These are phyloP conservation scores for Bombyx huttoni DNA, from an alignment of 2,888 invertebrate genomes.

Conservation along the genomic window DNA sequence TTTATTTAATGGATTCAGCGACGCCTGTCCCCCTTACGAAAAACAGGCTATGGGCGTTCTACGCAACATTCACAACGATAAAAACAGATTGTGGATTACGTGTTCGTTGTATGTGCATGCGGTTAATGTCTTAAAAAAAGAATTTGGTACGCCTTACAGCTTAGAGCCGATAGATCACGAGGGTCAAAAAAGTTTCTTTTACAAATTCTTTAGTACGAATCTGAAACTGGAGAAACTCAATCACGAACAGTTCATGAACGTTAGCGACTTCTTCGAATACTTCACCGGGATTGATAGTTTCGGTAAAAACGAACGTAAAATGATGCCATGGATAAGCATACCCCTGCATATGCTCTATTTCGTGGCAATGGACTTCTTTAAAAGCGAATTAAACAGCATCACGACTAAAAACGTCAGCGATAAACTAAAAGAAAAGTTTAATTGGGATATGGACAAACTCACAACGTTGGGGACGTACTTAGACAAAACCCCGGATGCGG, in stretches of 20 bases:
- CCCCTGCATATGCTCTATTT: slow-evolving; percentile 20
- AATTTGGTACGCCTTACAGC: slow-evolving; percentile 16
- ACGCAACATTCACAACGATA: slow-evolving; percentile 12
- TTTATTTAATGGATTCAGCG: slow-evolving; percentile 26
- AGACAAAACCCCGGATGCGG: slow-evolving; percentile 12
- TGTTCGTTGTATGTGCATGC: slow-evolving; percentile 17
- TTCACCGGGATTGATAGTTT: slow-evolving; percentile 8
- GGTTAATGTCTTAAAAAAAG: slow-evolving; percentile 10
- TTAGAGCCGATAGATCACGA: slow-evolving; percentile 14
- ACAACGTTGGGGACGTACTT: slow-evolving; percentile 15
- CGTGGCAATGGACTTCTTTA: slow-evolving; percentile 14
- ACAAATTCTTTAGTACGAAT: slow-evolving; percentile 22
- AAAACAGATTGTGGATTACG: slow-evolving; percentile 24
- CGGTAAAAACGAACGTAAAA: slow-evolving; percentile 10
- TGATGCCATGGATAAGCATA: slow-evolving; percentile 19
- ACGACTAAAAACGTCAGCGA: slow-evolving; percentile 15
- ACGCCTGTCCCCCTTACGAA: slow-evolving; percentile 20
- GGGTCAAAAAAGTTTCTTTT: slow-evolving; percentile 17
- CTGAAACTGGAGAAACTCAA: slow-evolving; percentile 20
- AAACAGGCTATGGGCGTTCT: slow-evolving; percentile 19
- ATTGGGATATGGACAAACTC: slow-evolving; percentile 12
- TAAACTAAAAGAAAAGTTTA: slow-evolving; percentile 15
- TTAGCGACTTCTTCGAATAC: slow-evolving; percentile 16
- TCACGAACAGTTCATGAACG: slow-evolving; percentile 21
- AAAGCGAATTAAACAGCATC: slow-evolving; percentile 19